Evolutionary conservation across 1,140 invertebrate genomes (phyloP).

Genomic region (Notospermus geniculatus): DNA sequence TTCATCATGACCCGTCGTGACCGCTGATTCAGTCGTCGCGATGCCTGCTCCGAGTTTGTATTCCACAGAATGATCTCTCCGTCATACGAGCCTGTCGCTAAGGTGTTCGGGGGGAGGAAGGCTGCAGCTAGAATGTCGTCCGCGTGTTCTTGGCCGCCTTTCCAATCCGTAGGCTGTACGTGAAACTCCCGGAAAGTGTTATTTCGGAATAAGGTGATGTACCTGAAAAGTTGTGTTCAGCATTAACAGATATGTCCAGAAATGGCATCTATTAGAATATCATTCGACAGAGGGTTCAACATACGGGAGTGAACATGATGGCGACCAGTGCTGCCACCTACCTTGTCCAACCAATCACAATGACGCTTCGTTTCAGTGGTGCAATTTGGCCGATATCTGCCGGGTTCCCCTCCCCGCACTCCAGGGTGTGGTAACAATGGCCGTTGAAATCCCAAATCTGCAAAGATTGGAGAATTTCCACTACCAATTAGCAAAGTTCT

Average conservation of each 20-base stretch:
- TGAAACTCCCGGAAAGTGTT: slow-evolving; percentile 42
- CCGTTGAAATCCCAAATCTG: slow-evolving; percentile 57
- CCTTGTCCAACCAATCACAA: slow-evolving; percentile 53
- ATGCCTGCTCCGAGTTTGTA: slow-evolving; percentile 49
- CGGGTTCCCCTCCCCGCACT: slow-evolving; percentile 46
- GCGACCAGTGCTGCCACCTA: too few species aligned
- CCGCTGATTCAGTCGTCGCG: slow-evolving; percentile 37
- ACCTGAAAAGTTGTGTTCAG: too few species aligned
- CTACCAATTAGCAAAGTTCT: too few species aligned
- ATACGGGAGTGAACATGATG: too few species aligned
- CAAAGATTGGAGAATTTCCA: not conserved
- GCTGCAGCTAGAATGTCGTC: slow-evolving; percentile 70
- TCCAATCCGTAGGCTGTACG: slow-evolving; percentile 52
- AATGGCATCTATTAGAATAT: too few species aligned
- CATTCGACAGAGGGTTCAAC: too few species aligned
- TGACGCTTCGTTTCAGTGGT: slow-evolving; percentile 45
- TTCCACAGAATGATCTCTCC: slow-evolving; percentile 77
- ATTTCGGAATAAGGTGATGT: slow-evolving; percentile 49
- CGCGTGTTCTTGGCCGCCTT: slow-evolving; percentile 60
- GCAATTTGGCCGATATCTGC: slow-evolving; percentile 52
- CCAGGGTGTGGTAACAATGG: slow-evolving; percentile 50
- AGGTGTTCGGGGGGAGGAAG: slow-evolving; percentile 60
- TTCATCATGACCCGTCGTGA: slow-evolving; percentile 29
- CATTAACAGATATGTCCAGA: too few species aligned
- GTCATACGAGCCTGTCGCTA: slow-evolving; percentile 68